Evolutionary conservation across 2,888 invertebrate genomes (phyloP).

Genomic region (Pachymerium ferrugineum): DNA sequence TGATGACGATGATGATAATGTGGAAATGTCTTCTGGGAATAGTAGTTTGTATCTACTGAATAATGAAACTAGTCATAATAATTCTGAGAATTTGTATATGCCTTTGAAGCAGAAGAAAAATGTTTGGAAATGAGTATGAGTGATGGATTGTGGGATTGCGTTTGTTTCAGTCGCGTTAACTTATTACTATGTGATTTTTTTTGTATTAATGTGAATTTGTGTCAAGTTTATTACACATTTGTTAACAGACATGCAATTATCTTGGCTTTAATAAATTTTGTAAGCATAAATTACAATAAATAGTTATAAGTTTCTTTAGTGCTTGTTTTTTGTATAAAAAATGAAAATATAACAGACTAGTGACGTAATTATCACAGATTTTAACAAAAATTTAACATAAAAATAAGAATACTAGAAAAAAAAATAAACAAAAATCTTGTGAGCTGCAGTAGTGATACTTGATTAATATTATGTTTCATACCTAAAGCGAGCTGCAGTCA

Average conservation of each 20-base stretch:
- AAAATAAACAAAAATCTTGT: no score
- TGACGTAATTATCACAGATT: background rate
- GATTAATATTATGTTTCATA: background rate
- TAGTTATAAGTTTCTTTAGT: no score
- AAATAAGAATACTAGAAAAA: no score
- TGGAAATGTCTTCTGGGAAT: constrained; percentile 29
- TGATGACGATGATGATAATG: constrained; percentile 39
- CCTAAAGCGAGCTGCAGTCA: background rate
- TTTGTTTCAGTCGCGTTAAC: background rate
- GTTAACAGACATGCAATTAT: constrained; percentile 3
- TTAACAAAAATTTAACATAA: background rate
- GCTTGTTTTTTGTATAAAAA: background rate
- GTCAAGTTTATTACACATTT: background rate
- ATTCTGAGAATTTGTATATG: constrained; percentile 6
- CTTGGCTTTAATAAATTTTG: background rate
- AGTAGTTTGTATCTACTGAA: constrained; percentile 30
- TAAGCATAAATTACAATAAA: background rate
- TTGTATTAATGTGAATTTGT: background rate
- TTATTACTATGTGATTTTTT: background rate
- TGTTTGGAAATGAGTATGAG: background rate
- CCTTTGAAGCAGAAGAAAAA: constrained; percentile 25
- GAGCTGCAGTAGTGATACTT: no score
- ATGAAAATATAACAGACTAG: background rate
- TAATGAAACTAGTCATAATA: background rate
- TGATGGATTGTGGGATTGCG: background rate